phyloP scores from a whole-genome alignment of 2,797 vertebrate species.

The Microctenopoma lineatum region DNA sequence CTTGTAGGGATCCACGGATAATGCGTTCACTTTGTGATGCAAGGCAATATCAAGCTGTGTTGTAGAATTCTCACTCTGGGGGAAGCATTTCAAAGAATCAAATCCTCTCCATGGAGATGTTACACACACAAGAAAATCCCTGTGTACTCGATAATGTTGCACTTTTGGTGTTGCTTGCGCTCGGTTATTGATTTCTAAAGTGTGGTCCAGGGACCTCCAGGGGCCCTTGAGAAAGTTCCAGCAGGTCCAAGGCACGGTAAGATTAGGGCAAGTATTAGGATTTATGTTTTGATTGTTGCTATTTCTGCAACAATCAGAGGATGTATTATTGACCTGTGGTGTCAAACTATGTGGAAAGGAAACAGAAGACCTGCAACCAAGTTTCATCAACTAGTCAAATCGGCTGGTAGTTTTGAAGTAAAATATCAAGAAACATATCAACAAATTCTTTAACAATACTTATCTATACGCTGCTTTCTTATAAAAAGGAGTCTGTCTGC shows the following conservation, averaged over 20 bases:
- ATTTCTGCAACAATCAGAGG: not conserved
- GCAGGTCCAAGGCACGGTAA: constrained; percentile 41
- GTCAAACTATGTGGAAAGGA: not conserved
- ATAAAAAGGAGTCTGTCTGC: constrained; percentile 80
- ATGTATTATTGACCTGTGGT: not conserved
- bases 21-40: constrained; percentile 86
- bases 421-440: no score
- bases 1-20: constrained; percentile 86
- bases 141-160: constrained; percentile 72
- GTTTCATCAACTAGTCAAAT: constrained; percentile 1
- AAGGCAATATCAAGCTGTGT: constrained; percentile 87
- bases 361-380: not conserved
- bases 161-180: constrained; percentile 75
- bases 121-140: constrained; percentile 71
- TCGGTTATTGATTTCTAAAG: constrained; percentile 74
- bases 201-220: constrained; percentile 68
- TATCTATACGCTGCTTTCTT: constrained; percentile 4
- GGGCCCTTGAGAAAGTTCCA: constrained; percentile 44
- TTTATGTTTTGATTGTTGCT: not conserved
- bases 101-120: constrained; percentile 81
- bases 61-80: constrained; percentile 85
- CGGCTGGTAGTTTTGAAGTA: not conserved
- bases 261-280: not conserved
- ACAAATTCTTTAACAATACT: not conserved
- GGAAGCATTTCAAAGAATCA: constrained; percentile 88